Conservation (phyloP, 2,113 vertebrate genomes). For the Zootoca vivipara region DNA sequence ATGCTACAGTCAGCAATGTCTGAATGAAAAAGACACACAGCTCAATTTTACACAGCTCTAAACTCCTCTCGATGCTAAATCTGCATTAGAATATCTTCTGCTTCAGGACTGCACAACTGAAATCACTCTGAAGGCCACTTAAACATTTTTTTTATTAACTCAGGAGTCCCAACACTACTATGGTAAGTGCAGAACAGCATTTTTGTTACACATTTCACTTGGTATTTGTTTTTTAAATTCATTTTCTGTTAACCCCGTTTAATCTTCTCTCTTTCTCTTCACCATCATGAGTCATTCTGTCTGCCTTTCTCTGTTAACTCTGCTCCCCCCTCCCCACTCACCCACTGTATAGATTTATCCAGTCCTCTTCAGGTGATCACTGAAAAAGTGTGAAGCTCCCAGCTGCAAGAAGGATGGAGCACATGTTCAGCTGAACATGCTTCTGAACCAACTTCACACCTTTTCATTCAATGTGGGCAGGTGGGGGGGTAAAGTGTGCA, state of each 20-base stretch:
- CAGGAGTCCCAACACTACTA: not conserved
- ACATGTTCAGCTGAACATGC: not conserved
- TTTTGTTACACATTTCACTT: not conserved
- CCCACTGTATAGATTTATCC: too few species aligned
- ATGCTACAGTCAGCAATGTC: slow-evolving; percentile 1
- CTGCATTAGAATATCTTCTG: not conserved
- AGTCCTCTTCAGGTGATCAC: too few species aligned
- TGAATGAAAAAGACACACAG: slow-evolving; percentile 10
- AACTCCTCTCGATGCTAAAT: not conserved
- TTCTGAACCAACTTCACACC: not conserved
- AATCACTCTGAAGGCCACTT: not conserved
- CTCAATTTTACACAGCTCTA: slow-evolving; percentile 3
- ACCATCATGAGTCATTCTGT: not conserved
- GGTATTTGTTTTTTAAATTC: not conserved
- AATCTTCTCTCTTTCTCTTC: not conserved
- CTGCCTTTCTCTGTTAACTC: too few species aligned
- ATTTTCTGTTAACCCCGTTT: not conserved
- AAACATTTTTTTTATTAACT: not conserved
- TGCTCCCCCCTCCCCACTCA: not conserved
- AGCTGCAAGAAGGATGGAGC: not conserved
- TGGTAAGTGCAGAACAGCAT: not conserved
- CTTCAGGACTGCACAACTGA: not conserved
- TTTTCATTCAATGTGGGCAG: not conserved
- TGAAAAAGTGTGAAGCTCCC: not conserved
- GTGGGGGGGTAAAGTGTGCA: not conserved